These are phyloP conservation scores for Paragorgia papillata DNA, from an alignment of 92 coral and sea anemone species.

Conservation along the genomic window DNA sequence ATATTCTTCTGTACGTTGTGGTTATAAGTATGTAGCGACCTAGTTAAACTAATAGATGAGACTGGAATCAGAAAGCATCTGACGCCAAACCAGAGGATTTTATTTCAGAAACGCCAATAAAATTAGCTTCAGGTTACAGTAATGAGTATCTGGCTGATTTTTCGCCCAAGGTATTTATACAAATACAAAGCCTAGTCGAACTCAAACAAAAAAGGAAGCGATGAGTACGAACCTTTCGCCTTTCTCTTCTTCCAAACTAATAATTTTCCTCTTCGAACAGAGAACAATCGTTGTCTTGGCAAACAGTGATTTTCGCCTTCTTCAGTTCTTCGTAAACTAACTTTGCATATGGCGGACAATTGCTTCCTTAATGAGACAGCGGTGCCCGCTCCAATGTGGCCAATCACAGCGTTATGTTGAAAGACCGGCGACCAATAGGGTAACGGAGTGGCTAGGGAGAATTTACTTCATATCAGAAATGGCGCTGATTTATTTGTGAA, in stretches of 20 bases:
- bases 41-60: not conserved
- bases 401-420: not conserved
- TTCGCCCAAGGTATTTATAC: no score
- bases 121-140: no score
- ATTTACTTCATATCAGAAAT: not conserved
- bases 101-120: not conserved
- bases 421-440: not conserved
- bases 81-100: not conserved
- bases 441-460: not conserved
- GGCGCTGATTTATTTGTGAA: no score
- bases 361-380: not conserved
- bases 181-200: no score
- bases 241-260: not conserved
- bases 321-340: not conserved
- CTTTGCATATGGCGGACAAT: conserved; percentile 4
- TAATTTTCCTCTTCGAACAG: not conserved
- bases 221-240: not conserved
- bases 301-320: not conserved
- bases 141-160: no score
- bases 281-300: not conserved
- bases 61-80: not conserved
- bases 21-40: not conserved
- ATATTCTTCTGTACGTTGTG: no score
- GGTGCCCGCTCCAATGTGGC: not conserved
- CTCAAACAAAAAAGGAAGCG: no score